These are phyloP conservation scores for Phanerotoma sp. DNA, from an alignment of 2,888 invertebrate genomes.

Conservation along the genomic window DNA sequence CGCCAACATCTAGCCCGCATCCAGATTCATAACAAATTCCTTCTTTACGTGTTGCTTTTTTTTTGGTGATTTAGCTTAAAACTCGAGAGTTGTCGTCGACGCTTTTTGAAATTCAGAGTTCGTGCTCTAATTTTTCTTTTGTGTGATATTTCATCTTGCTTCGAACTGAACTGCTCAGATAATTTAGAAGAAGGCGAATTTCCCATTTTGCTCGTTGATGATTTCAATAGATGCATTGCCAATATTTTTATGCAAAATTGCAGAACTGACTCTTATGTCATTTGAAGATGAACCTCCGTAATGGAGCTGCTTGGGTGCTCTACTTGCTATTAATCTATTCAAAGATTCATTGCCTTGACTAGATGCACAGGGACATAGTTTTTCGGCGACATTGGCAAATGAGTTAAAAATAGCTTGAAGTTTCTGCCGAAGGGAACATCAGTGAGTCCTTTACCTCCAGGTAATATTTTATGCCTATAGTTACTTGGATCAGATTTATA, in stretches of 20 bases:
- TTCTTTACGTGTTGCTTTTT: slow-evolving; percentile 10
- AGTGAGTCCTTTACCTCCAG: slow-evolving; percentile 19
- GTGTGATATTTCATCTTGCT: slow-evolving; percentile 15
- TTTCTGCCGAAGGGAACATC: neutral
- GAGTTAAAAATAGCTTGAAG: slow-evolving; percentile 21
- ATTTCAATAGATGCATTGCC: slow-evolving; percentile 15
- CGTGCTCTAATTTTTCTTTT: neutral
- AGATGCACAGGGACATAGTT: slow-evolving; percentile 31
- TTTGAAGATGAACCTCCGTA: slow-evolving; percentile 30
- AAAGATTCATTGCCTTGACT: slow-evolving; percentile 30
- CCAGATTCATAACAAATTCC: slow-evolving; percentile 22
- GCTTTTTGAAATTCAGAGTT: slow-evolving; percentile 22
- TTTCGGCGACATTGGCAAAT: slow-evolving; percentile 29
- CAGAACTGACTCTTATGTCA: slow-evolving; percentile 27
- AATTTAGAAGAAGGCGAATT: slow-evolving; percentile 20
- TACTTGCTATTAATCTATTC: slow-evolving; percentile 26
- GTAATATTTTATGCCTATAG: slow-evolving; percentile 20
- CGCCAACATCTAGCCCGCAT: slow-evolving; percentile 22
- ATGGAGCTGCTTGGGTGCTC: slow-evolving; percentile 27
- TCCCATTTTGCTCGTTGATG: slow-evolving; percentile 12
- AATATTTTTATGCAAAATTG: slow-evolving; percentile 28
- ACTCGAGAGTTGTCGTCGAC: slow-evolving; percentile 21
- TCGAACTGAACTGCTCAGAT: slow-evolving; percentile 1
- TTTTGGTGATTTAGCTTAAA: slow-evolving; percentile 2
- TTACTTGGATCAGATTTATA: slow-evolving; percentile 24